These are phyloP conservation scores for Drosophila nannoptera DNA, from an alignment of 1,140 invertebrate genomes.

Conservation along the genomic window DNA sequence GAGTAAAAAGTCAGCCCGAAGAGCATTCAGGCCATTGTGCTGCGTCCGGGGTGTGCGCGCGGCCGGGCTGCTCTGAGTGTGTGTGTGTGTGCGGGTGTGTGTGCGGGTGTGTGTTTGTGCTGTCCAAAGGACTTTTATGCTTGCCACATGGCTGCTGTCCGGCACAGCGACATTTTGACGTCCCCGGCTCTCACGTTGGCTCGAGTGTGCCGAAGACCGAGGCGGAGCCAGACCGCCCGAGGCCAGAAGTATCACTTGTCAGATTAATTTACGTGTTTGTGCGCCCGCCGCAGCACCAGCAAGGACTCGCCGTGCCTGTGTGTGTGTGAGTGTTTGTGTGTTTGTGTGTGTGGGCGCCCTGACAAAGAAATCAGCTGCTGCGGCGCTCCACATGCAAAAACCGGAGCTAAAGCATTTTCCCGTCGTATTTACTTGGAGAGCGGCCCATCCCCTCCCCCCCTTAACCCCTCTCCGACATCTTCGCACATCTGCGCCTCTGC, in stretches of 20 bases:
- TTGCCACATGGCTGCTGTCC: conserved; percentile 75
- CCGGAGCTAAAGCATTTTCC: conserved; percentile 57
- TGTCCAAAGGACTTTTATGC: conserved; percentile 73
- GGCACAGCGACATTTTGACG: conserved; percentile 71
- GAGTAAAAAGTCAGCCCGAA: conserved; percentile 65
- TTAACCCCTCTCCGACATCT: neutral
- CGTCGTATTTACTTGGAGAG: conserved; percentile 66
- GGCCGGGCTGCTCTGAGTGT: no score
- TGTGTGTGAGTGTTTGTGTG: conserved; percentile 3
- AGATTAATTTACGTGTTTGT: conserved; percentile 76
- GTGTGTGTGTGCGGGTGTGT: neutral
- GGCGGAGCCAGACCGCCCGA: conserved; percentile 44
- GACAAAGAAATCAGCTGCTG: conserved; percentile 66
- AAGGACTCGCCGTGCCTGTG: conserved; percentile 27
- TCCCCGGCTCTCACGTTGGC: conserved; percentile 30
- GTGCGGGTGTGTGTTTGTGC: conserved; percentile 27
- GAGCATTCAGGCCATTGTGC: conserved; percentile 59
- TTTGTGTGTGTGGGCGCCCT: conserved; percentile 20
- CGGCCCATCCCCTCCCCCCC: conserved; percentile 20
- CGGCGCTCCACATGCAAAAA: conserved; percentile 69
- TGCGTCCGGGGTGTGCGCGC: conserved; percentile 32
- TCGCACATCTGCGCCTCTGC: neutral
- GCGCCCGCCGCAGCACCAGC: conserved; percentile 60
- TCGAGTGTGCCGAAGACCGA: conserved; percentile 32
- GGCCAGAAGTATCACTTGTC: conserved; percentile 75